Conservation (phyloP, 2,888 invertebrate species). For the Zaprionus lineosus region DNA sequence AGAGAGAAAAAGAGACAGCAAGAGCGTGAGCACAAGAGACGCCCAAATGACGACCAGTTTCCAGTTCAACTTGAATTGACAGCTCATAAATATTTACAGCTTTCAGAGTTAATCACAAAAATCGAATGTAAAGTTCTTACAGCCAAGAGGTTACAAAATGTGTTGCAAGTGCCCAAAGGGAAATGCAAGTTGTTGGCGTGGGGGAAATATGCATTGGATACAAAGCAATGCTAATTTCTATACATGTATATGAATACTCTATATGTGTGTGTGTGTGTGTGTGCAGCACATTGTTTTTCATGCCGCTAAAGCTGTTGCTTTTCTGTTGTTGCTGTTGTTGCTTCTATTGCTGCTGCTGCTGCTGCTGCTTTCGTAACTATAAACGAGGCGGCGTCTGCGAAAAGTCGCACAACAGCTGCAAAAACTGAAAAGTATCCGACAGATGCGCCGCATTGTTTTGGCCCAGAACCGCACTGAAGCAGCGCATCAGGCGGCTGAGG, state of each 20-base stretch:
- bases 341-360: constrained; percentile 10
- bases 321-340: constrained; percentile 11
- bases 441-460: constrained; percentile 68
- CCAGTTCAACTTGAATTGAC: constrained; percentile 73
- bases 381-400: constrained; percentile 49
- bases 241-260: too few species aligned
- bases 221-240: constrained; percentile 69
- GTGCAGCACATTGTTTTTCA: background rate
- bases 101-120: constrained; percentile 31
- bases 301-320: constrained; percentile 13
- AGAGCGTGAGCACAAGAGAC: too few species aligned
- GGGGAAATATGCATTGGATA: constrained; percentile 33
- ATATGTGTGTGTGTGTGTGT: too few species aligned
- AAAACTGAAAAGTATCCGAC: constrained; percentile 26
- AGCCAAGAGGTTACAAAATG: constrained; percentile 27
- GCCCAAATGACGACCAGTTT: constrained; percentile 26
- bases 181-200: background rate
- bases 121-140: constrained; percentile 34
- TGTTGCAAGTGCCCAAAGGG: constrained; percentile 2
- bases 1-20: too few species aligned
- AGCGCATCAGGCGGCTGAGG: constrained; percentile 28
- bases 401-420: constrained; percentile 55
- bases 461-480: constrained; percentile 76
- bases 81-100: constrained; percentile 72
- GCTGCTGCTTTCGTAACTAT: constrained; percentile 45